A percentile compares a stretch with the other conserved stretches of the same genome.
phyloP scores from a whole-genome alignment of 1,140 invertebrate species.

The Micrasema minimum region DNA sequence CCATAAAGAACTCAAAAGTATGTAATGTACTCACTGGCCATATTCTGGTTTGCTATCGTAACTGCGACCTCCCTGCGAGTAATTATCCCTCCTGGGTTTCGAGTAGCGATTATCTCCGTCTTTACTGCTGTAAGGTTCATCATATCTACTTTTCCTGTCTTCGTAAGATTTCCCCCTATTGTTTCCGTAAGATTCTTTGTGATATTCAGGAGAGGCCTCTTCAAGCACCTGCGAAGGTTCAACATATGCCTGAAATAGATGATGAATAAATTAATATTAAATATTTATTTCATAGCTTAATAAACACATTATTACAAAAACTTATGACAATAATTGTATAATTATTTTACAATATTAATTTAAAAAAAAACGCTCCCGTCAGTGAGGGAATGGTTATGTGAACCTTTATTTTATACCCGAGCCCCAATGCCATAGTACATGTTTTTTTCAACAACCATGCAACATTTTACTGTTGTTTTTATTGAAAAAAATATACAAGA shows the following conservation, averaged over 20 bases:
- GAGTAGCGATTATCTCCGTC: background rate
- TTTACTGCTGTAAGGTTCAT: background rate
- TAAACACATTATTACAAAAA: too few species aligned
- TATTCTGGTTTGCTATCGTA: conserved; percentile 1
- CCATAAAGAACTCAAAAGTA: background rate
- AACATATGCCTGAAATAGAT: background rate
- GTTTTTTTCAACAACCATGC: too few species aligned
- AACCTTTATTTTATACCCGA: too few species aligned
- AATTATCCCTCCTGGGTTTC: background rate
- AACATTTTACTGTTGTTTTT: too few species aligned
- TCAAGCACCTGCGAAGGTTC: background rate
- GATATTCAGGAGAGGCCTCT: conserved; percentile 15
- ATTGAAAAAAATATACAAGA: too few species aligned
- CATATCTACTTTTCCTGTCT: conserved; percentile 1
- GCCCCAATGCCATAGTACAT: too few species aligned
- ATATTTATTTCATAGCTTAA: too few species aligned
- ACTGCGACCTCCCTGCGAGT: background rate
- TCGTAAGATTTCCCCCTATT: background rate
- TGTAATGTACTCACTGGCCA: conserved; percentile 21
- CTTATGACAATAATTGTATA: too few species aligned
- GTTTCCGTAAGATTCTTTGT: conserved; percentile 1
- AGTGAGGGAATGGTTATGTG: too few species aligned
- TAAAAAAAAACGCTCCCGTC: too few species aligned
- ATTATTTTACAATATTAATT: too few species aligned
- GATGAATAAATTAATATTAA: too few species aligned